These are phyloP conservation scores for Vidua chalybeata DNA, from an alignment of 2,113 vertebrate species.

Conservation along the genomic window DNA sequence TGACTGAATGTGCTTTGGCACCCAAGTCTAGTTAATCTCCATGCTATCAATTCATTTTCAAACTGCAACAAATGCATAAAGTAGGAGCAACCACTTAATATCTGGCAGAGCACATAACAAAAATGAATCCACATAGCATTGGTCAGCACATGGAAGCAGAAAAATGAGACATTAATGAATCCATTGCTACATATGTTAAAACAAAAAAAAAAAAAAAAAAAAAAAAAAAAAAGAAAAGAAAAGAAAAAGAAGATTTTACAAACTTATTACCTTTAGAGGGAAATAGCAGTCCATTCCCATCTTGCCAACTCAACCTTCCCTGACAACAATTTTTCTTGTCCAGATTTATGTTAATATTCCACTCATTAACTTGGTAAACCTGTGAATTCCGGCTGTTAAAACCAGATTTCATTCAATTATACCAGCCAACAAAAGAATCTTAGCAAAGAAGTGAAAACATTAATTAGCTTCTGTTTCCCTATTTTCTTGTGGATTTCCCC, in stretches of 20 bases:
- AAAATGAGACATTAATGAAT: not conserved
- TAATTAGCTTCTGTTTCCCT: not conserved
- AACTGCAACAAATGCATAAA: fast-evolving
- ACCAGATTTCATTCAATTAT: not conserved
- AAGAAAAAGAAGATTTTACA: not conserved
- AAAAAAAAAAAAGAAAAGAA: not conserved
- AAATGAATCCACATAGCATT: not conserved
- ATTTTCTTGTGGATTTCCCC: not conserved
- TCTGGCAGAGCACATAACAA: not conserved
- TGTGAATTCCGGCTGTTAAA: not conserved
- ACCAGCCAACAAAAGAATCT: not conserved
- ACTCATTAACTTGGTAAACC: constrained; percentile 2
- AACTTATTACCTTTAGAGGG: not conserved
- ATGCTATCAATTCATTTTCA: not conserved
- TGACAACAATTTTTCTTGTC: not conserved
- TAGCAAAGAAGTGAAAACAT: not conserved
- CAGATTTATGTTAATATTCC: constrained; percentile 10
- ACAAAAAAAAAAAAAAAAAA: not conserved
- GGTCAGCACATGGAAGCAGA: not conserved
- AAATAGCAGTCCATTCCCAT: not conserved
- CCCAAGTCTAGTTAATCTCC: not conserved
- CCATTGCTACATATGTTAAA: fast-evolving
- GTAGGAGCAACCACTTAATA: not conserved
- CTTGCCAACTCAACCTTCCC: not conserved
- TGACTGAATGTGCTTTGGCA: not conserved